Conservation (phyloP, 2,797 vertebrate genomes). For the Halcyon smyrnensis region DNA sequence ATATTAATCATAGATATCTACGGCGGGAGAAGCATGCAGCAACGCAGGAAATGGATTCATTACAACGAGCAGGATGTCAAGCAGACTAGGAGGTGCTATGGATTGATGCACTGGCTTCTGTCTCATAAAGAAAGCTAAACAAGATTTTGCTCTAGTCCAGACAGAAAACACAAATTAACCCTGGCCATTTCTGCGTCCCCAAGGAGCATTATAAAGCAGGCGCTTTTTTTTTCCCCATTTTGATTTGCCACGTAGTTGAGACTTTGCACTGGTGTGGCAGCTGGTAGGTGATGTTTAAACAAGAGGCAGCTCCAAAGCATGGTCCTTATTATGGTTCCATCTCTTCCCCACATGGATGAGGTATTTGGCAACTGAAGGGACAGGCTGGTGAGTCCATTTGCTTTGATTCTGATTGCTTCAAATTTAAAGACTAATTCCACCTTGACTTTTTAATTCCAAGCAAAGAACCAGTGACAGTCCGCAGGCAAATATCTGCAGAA, state of each 20-base stretch:
- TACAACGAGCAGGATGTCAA: slow-evolving; percentile 64
- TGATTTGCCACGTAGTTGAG: not conserved
- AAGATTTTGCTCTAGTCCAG: slow-evolving; percentile 9
- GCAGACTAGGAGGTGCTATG: slow-evolving; percentile 31
- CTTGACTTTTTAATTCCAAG: not conserved
- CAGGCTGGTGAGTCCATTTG: not conserved
- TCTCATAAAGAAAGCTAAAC: slow-evolving; percentile 22
- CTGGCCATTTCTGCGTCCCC: not conserved
- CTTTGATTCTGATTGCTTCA: not conserved
- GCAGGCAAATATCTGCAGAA: not conserved
- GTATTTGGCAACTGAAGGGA: not conserved
- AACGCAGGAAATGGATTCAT: slow-evolving; percentile 73
- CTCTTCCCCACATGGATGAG: not conserved
- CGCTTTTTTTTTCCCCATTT: rapidly evolving
- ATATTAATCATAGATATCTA: slow-evolving; percentile 74
- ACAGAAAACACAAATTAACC: slow-evolving; percentile 18
- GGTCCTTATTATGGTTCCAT: not conserved
- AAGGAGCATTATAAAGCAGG: not conserved
- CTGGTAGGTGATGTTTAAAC: not conserved
- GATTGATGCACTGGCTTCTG: slow-evolving; percentile 59
- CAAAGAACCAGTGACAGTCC: not conserved
- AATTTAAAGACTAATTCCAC: not conserved
- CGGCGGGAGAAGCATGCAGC: slow-evolving; percentile 53
- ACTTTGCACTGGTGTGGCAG: not conserved
- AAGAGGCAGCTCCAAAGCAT: not conserved